Evolutionary conservation across 2,113 vertebrate species (phyloP), one percentile per base, ranked within the genome.

Genomic region (Rhabdomys dilectus): DNA sequence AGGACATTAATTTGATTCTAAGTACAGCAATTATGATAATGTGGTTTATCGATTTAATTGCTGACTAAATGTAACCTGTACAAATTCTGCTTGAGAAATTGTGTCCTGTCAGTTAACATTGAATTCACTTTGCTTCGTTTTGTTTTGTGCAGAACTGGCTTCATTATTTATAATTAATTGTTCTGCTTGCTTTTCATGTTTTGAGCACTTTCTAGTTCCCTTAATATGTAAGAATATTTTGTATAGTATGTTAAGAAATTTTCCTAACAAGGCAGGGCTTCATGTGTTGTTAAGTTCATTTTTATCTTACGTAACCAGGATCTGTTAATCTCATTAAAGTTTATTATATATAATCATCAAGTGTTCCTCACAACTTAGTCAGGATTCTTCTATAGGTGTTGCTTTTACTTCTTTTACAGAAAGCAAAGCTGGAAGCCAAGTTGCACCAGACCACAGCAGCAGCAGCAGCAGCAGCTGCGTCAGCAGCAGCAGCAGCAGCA

Each of bases 381-480:
- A 88, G 60, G 80, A 29, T 92, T 97, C 77, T 87, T 94, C 97
- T 96, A 97, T 95, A 97, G 98, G 66, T 91, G 2, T 93, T 97
- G 86, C 76, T 98, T 98, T 98, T 93, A 48, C 98, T 98, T 98
- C 98, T 96, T 87, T 91, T 97, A 94, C 98, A 99, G 99, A 99
- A 99, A 98, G 99, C 99, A 62, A 99, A 99, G 97, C 99, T 99
- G 98, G 99, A 99, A 98, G 99, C 99, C 96, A 99, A 99, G 98
- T 98, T 99, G 75, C 99, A 99, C 97, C 99, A 99, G 99, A 99
- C 99, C 81, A 99, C 99, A 92, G 99, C 99, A 91, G 99, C 99
- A 1, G 99, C 99, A 90, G 99, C 99, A 1, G 99, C 99, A 0
- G 99, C 98, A 0, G 99, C 99, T 29, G 98, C 99, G 31, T 98